Percentiles rank a stretch among this genome's conserved stretches.
Conservation (phyloP, 2,113 vertebrate species). For the Spermophilus dauricus region DNA sequence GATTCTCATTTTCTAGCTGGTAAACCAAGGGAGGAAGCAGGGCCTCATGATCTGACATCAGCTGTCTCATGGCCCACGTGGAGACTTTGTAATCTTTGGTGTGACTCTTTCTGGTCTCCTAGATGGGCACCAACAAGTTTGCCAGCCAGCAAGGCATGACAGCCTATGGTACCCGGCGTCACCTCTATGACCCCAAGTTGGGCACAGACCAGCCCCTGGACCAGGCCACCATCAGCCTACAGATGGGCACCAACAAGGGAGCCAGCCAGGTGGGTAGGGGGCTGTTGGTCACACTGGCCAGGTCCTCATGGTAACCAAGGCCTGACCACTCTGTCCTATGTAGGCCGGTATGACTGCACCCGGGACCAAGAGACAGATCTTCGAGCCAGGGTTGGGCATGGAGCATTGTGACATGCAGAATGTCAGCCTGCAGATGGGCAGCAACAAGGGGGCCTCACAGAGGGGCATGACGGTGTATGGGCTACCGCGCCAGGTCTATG, state of each 20-base stretch:
- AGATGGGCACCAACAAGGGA: slow-evolving; percentile 98
- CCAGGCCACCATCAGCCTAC: slow-evolving; percentile 96
- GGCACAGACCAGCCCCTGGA: slow-evolving; percentile 94
- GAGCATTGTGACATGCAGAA: slow-evolving; percentile 94
- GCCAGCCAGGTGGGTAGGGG: slow-evolving; percentile 93
- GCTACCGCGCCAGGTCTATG: slow-evolving; percentile 95
- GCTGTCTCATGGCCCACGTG: accelerated
- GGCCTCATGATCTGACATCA: not conserved
- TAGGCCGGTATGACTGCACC: slow-evolving; percentile 97
- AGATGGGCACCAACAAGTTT: slow-evolving; percentile 98
- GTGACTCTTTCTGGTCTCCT: not conserved
- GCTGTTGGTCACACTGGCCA: too few species aligned
- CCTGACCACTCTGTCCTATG: not conserved
- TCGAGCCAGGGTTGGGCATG: slow-evolving; percentile 95
- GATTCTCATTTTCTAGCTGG: not conserved
- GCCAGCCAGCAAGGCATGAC: slow-evolving; percentile 99
- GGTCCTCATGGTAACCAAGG: accelerated
- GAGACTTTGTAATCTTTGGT: not conserved
- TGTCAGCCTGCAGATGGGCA: slow-evolving; percentile 98
- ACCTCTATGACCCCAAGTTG: slow-evolving; percentile 95
- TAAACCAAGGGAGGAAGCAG: not conserved
- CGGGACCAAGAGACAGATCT: slow-evolving; percentile 96
- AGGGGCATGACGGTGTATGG: slow-evolving; percentile 97
- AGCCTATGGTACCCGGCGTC: slow-evolving; percentile 95
- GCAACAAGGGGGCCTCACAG: slow-evolving; percentile 96